Evolutionary conservation across 2,797 vertebrate genomes (phyloP), one percentile per base, ranked within the genome.

Genomic region (Limnodromus scolopaceus): DNA sequence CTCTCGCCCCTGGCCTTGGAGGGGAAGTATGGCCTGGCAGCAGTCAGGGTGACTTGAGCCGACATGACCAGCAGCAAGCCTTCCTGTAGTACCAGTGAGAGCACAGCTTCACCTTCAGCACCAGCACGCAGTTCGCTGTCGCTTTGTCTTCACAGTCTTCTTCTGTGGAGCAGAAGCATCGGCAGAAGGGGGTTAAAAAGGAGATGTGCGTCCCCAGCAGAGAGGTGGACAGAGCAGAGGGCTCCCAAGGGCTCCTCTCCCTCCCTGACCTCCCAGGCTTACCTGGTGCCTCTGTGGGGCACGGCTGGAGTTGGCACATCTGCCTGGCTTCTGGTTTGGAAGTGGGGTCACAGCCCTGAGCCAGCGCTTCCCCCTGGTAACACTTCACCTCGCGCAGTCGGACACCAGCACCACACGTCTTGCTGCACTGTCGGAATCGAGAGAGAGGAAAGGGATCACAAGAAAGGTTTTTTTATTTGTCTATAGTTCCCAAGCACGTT

Each of bases 21-120:
- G 84, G 51, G 68, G 46, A 84, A 71, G 16, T 4, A 41, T 0
- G 1, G 66, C 30, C 65, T 65, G 69, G 68, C 48, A 54, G 57
- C 7, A 10, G 78, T 99, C 96, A 98, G 95, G 95, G 97, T 41
- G 28, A 87, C 53, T 97, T 98, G 22, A 97, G 98, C 64, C 95
- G 98, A 65, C 99, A 99, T 13, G 98, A 98, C 93, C 97, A 89
- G 96, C 98, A 99, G 98, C 99, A 99, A 97, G 98, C 98, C 93
- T 98, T 99, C 83, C 98, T 98, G 97, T 99, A 99, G 98, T 99
- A 98, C 98, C 98, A 99, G 64, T 98, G 98, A 11, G 99, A 99
- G 66, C 98, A 99, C 90, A 99, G 98, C 89, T 99, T 99, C 97
- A 99, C 98, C 97, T 98, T 99, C 38, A 99, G 97, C 69, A 99